Conservation (phyloP, 64 coral and sea anemone genomes). For the Hydrozoanthus tunicans region DNA sequence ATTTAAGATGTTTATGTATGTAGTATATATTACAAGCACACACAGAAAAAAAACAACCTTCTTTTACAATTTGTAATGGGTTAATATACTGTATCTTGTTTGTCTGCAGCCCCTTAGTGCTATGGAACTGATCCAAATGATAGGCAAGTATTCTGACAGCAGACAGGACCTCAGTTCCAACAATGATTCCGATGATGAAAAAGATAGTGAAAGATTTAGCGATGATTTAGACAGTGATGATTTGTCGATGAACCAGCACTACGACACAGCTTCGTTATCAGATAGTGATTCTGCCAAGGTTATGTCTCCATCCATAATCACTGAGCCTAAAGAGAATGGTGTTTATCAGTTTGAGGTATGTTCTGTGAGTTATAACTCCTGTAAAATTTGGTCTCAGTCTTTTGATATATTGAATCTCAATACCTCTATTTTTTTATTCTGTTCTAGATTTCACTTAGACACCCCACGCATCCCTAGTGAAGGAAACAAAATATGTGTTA, state of each 20-base stretch:
- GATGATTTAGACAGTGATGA: slow-evolving; percentile 49
- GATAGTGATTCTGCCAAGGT: slow-evolving; percentile 43
- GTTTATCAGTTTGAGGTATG: background rate
- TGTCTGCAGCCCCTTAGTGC: slow-evolving; percentile 73
- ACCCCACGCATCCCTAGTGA: too few relatives aligned
- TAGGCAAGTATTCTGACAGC: slow-evolving; percentile 80
- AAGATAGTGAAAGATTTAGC: slow-evolving; percentile 42
- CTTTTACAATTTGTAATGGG: background rate
- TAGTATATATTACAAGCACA: too few relatives aligned
- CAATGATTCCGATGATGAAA: slow-evolving; percentile 88
- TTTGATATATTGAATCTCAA: too few relatives aligned
- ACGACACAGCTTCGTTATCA: slow-evolving; percentile 5
- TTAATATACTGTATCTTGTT: background rate
- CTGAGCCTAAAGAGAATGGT: background rate
- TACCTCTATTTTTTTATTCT: too few relatives aligned
- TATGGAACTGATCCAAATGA: slow-evolving; percentile 78
- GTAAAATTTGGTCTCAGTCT: too few relatives aligned
- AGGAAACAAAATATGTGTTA: too few relatives aligned
- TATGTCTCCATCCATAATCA: background rate
- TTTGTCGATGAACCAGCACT: background rate
- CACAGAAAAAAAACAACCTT: too few relatives aligned
- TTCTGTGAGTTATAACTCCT: background rate
- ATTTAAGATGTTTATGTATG: too few relatives aligned
- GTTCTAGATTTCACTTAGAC: too few relatives aligned
- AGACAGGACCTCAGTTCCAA: slow-evolving; percentile 58